Percentiles rank a stretch among this genome's conserved stretches.
Conservation (phyloP, 2,888 invertebrate genomes). For the Apotomis betuletana region DNA sequence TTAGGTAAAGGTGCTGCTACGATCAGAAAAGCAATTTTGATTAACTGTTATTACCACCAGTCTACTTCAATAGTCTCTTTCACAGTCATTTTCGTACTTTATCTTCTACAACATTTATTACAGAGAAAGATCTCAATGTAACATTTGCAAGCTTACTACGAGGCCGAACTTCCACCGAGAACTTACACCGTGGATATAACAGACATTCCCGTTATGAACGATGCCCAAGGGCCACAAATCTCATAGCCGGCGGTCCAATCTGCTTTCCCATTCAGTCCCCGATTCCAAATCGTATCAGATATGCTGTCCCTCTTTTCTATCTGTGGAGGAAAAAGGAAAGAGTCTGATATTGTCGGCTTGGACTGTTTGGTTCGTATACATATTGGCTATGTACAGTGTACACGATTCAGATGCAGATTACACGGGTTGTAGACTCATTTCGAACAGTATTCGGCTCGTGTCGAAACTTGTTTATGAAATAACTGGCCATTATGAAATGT, state of each 20-base stretch:
- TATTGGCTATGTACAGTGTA: neutral
- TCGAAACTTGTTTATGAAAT: conserved; percentile 10
- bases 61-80: too few relatives aligned
- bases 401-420: conserved; percentile 12
- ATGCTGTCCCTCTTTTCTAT: conserved; percentile 1
- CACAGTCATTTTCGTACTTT: too few relatives aligned
- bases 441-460: conserved; percentile 2
- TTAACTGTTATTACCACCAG: too few relatives aligned
- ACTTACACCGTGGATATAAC: conserved; percentile 9
- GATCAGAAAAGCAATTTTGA: too few relatives aligned
- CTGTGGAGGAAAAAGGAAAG: neutral
- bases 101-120: neutral
- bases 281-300: neutral
- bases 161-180: neutral
- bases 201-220: conserved; percentile 14
- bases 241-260: conserved; percentile 7
- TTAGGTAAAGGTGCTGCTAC: too few relatives aligned
- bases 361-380: neutral
- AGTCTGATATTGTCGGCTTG: neutral
- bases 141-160: neutral
- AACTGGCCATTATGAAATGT: neutral
- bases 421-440: conserved; percentile 22
- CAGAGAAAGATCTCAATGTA: neutral
- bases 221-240: conserved; percentile 17
- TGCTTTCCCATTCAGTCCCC: conserved; percentile 7